Base-by-base conservation (phyloP, 1,140 invertebrate genomes). In the Mizuhopecten yessoensis region DNA sequence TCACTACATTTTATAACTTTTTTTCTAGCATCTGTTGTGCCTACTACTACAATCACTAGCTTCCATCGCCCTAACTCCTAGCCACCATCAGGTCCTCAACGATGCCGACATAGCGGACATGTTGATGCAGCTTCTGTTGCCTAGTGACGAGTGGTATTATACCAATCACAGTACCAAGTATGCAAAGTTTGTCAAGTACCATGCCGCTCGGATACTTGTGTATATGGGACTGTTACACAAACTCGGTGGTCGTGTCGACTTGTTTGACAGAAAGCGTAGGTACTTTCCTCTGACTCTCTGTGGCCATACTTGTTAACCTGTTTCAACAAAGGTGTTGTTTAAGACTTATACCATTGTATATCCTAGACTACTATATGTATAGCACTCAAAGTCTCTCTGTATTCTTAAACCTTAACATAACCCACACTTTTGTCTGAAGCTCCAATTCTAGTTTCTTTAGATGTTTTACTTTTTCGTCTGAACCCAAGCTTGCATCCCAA, bases 71-170 rank as follows among this genome's bases (percentile, higher is more conserved):
- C 94, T 98, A 86, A 97, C 97, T 89, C 97, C 97, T 5, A 94
- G 95, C 87, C 96, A 97, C 93, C 98, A 98, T 95, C 95, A 96
- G 33, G 94, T 96, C 0, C 95, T 98, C 17, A 95, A 97, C 2
- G 97, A 97, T 34, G 97, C 97, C 20, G 97, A 97, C 91, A 96
- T 98, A 39, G 97, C 97, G 3, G 97, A 98, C 94, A 97, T 97
- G 91, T 95, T 98, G 20, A 97, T 97, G 92, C 98, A 98, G 95
- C 96, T 98, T 33, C 96, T 98, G 42, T 95, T 98, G 86, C 98
- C 98, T 10, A 98, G 97, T 0, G 98, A 98, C 95, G 98, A 98
- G 94, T 98, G 97, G 97, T 98, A 98, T 96, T 98, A 98, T 96
- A 98, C 98, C 57, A 98, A 98, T 95, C 97, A 98, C 95, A 97